Evolutionary conservation across 2,888 invertebrate genomes (phyloP), one percentile per base, ranked within the genome.

Genomic region (Oscheius onirici): DNA sequence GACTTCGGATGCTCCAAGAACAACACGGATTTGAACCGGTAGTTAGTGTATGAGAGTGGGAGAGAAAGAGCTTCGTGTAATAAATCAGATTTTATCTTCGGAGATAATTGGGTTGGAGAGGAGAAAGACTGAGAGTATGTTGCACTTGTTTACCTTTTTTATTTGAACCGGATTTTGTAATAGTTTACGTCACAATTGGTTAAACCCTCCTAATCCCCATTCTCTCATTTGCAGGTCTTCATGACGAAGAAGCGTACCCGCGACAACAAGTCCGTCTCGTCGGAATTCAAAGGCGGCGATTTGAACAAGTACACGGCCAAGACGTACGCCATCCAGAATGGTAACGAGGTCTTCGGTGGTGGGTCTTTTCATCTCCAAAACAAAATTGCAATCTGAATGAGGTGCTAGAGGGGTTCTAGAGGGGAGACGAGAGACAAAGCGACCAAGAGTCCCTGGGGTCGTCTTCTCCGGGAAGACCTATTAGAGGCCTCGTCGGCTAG

Each of bases 331-430:
- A 86, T 86, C 65, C 81, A 86, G 61, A 85, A 86, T 71, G 86
- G 86, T 34, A 85, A 84, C 60, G 86, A 86, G 67, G 82, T 86
- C 20, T 86, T 86, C 63, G 86, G 86, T 79, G 86, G 86, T 86
- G 11, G 63, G 76, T 74, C 17, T 20, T 46, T 13, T 46, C 46
- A 13, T 13, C 3, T 20, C 13, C n/a, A 3, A 15, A 17, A 10
- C 55, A 22, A 58, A 58, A 58, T 58, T 58, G 58, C 58, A 41
- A 58, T 58, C 41, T 58, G 58, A 58, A 58, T 58, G 58, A 58
- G 58, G 58, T 58, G 63, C 28, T 6, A 22, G 15, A 20, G 20
- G 41, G 60, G n/a, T 43, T 24, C 49, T 63, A 44, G 46, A 28
- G 52, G 20, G 49, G 65, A n/a, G 26, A 28, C 26, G 34, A 15